A percentile compares a stretch with the other conserved stretches of the same genome.
phyloP scores from a whole-genome alignment of 2,797 vertebrate species.

The Holocentrus rufus region DNA sequence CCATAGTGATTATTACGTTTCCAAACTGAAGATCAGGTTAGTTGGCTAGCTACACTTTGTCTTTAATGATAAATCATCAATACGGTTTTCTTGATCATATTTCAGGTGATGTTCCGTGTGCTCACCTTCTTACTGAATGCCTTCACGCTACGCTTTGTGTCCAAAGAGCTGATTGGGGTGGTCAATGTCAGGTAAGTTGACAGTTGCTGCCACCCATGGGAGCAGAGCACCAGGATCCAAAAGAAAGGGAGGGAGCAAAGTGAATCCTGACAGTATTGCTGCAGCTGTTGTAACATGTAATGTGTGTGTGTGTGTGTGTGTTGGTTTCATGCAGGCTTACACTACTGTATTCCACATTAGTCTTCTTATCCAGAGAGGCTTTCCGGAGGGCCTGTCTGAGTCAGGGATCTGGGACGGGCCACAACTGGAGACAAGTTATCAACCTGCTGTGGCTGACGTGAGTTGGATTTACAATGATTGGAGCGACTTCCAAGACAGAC shows the following conservation, averaged over 20 bases:
- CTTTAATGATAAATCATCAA: fast-evolving
- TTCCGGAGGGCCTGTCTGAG: slow-evolving; percentile 96
- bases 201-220: not conserved
- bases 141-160: slow-evolving; percentile 94
- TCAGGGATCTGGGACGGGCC: slow-evolving; percentile 78
- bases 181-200: slow-evolving; percentile 92
- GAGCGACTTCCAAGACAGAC: no score
- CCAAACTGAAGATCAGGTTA: no score
- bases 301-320: not conserved
- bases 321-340: slow-evolving; percentile 82
- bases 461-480: slow-evolving; percentile 64
- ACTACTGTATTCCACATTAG: slow-evolving; percentile 90
- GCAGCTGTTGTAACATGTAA: no score
- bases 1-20: no score
- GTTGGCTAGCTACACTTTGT: not conserved
- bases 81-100: not conserved
- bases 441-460: slow-evolving; percentile 96
- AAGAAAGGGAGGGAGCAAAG: not conserved
- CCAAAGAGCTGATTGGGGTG: slow-evolving; percentile 91
- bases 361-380: slow-evolving; percentile 94
- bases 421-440: slow-evolving; percentile 91
- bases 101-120: slow-evolving; percentile 90
- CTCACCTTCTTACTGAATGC: slow-evolving; percentile 94
- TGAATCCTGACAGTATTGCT: not conserved
- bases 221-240: not conserved